Conservation (phyloP, 2,888 invertebrate species). For the Noctuana brunneofusca region DNA sequence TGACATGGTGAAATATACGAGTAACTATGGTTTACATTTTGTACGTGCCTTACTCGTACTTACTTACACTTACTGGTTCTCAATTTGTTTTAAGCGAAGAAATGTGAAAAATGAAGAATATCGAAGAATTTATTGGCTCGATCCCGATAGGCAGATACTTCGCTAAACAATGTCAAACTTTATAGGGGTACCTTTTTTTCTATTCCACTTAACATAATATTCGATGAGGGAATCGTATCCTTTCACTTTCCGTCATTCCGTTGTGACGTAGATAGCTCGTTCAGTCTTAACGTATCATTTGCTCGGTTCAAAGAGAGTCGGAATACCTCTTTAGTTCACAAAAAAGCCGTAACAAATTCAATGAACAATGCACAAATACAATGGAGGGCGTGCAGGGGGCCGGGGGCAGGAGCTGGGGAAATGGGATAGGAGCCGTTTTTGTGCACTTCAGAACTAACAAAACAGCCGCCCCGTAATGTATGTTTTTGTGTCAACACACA, state of each 20-base stretch:
- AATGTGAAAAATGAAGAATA: conserved; percentile 35
- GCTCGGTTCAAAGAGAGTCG: conserved; percentile 46
- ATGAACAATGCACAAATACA: conserved; percentile 56
- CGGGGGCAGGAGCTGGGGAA: conserved; percentile 36
- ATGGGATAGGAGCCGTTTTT: conserved; percentile 47
- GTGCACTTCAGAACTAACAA: conserved; percentile 48
- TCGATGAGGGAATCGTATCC: conserved; percentile 30
- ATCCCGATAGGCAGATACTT: conserved; percentile 25
- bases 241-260: conserved; percentile 37
- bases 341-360: conserved; percentile 52
- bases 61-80: background rate
- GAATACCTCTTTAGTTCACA: conserved; percentile 44
- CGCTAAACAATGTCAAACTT: conserved; percentile 33
- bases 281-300: conserved; percentile 51
- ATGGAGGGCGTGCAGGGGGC: conserved; percentile 39
- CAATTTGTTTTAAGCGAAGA: conserved; percentile 11
- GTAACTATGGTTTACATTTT: background rate
- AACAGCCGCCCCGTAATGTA: conserved; percentile 42
- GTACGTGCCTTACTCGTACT: background rate
- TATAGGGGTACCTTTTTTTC: conserved; percentile 41
- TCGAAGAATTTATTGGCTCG: conserved; percentile 28
- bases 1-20: too few species aligned
- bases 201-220: conserved; percentile 43
- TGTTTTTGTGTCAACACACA: conserved; percentile 43
- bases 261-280: conserved; percentile 41